Base-by-base conservation (phyloP, 1,140 invertebrate genomes). In the Saccostrea glomerata region DNA sequence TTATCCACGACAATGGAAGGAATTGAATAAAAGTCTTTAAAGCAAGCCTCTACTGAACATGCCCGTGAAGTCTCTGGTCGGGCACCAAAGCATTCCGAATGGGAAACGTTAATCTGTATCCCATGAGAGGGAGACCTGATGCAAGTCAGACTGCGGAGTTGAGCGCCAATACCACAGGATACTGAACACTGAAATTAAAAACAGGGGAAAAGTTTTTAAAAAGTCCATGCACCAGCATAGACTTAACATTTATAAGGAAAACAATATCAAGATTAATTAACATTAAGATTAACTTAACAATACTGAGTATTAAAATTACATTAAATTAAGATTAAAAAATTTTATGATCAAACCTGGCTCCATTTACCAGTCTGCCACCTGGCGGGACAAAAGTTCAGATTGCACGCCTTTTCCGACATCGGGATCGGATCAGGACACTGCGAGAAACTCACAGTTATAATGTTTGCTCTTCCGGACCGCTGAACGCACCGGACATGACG, bases 401-500 rank as follows among this genome's bases (percentile, higher is more conserved):
- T 92, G 82, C 92, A 92, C 13, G 85, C 54, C 70, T 60, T 88
- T 54, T 92, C 90, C 2, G 89, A 86, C 4, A 83, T 87, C 0
- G 92, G 92, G 12, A 89, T 88, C 0, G 92, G 91, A 82, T 91
- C 90, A 0, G 92, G 89, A 70, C 92, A 92, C 20, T 90, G 89
- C 85, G 89, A 90, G 47, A 84, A 73, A 0, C 89, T 82, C 13
- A 91, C 66, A 15, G 25, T 23, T 30, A 63, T 54, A 3, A 97
- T 96, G 92, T 97, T 97, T 15, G 97, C 98, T 92, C 98, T 97
- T 0, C 98, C 98, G 96, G 98, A 97, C 86, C 97, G 96, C 95
- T 98, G 98, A 92, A 98, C 97, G 95, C 98, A 99, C 90, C 97
- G 96, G 54, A 98, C 96, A 91, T 96, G 96, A 89, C 98, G 96